Percentiles rank a stretch among this genome's conserved stretches.
Evolutionary conservation across 2,113 vertebrate species (phyloP).

Genomic region (Oreotrochilus melanogaster): DNA sequence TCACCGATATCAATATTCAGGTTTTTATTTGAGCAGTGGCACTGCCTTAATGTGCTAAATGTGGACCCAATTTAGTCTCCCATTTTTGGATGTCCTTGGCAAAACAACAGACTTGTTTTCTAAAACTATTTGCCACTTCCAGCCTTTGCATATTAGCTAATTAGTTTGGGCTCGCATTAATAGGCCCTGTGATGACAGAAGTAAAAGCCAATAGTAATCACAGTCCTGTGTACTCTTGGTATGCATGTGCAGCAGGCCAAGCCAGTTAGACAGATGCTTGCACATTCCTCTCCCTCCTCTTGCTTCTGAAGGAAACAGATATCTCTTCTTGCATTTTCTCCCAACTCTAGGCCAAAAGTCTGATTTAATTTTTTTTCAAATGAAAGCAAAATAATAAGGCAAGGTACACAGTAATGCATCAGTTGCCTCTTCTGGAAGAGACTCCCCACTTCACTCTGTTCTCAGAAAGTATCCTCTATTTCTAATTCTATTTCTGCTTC

Average conservation of each 20-base stretch:
- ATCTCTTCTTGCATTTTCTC: neutral
- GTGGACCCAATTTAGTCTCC: neutral
- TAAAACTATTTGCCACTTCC: conserved; percentile 9
- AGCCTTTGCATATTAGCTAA: conserved; percentile 45
- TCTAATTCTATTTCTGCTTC: neutral
- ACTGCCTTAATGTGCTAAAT: neutral
- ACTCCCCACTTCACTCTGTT: neutral
- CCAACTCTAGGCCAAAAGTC: neutral
- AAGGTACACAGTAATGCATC: neutral
- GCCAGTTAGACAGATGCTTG: neutral
- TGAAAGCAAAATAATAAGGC: neutral
- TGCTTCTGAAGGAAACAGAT: neutral
- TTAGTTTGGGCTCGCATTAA: neutral
- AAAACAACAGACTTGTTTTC: conserved; percentile 8
- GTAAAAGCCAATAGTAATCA: neutral
- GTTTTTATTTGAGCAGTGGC: neutral
- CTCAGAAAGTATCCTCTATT: neutral
- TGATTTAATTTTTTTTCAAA: neutral
- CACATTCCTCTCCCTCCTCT: neutral
- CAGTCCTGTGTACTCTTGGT: neutral
- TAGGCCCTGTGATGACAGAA: neutral
- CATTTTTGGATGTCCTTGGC: neutral
- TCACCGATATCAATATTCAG: neutral
- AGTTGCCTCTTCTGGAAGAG: neutral
- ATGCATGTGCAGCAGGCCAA: neutral